Percentiles rank a stretch among this genome's conserved stretches.
These are phyloP conservation scores for Scaptodrosophila latifasciaeformis DNA, from an alignment of 2,888 invertebrate genomes.

Conservation along the genomic window DNA sequence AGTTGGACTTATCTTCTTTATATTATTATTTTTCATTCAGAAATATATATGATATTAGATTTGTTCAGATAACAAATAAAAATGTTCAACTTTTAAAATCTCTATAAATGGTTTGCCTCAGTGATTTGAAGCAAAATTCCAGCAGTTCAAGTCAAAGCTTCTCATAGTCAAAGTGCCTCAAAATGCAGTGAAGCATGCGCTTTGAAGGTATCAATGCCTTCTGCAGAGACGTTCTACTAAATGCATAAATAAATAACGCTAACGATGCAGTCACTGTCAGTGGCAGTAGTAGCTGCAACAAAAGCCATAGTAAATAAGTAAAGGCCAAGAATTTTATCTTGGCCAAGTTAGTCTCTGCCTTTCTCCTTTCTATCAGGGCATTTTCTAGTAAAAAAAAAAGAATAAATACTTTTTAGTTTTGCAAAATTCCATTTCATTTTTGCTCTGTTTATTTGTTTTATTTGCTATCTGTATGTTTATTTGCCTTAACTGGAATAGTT, in stretches of 20 bases:
- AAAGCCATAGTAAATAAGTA: slow-evolving; percentile 2
- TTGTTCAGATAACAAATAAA: no score
- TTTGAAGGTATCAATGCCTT: slow-evolving; percentile 40
- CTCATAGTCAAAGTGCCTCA: slow-evolving; percentile 9
- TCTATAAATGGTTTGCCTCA: no score
- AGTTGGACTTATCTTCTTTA: no score
- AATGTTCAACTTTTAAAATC: no score
- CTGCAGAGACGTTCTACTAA: slow-evolving; percentile 24
- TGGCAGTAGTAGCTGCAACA: slow-evolving; percentile 15
- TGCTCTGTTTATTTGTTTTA: slow-evolving; percentile 43
- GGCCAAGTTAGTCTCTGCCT: background rate
- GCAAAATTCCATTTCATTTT: slow-evolving; percentile 34
- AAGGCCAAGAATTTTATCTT: slow-evolving; percentile 8
- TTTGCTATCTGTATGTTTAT: slow-evolving; percentile 50
- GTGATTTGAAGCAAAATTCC: no score
- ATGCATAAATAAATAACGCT: slow-evolving; percentile 56
- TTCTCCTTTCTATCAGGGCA: background rate
- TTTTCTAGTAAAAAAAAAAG: slow-evolving; percentile 21
- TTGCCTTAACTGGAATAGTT: slow-evolving; percentile 30
- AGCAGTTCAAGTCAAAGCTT: no score
- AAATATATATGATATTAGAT: no score
- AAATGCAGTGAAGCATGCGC: slow-evolving; percentile 1
- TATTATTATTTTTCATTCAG: no score
- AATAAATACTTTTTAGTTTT: slow-evolving; percentile 32
- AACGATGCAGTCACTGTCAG: slow-evolving; percentile 41